Conservation (phyloP, 2,113 vertebrate genomes). For the Hymenochirus boettgeri region DNA sequence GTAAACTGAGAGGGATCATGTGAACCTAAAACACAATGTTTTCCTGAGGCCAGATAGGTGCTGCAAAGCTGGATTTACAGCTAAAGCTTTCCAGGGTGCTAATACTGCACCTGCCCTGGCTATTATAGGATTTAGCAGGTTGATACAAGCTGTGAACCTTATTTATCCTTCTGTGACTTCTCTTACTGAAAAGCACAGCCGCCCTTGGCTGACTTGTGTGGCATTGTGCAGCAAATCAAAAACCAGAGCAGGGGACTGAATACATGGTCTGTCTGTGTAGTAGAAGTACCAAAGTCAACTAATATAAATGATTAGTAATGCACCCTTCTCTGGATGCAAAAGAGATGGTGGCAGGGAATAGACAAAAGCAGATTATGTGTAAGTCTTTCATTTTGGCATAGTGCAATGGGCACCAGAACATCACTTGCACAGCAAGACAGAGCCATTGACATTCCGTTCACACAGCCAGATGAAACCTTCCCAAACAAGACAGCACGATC, state of each 20-base stretch:
- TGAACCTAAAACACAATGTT: not conserved
- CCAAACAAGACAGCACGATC: constrained; percentile 30
- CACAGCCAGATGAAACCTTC: constrained; percentile 9
- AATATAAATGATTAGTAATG: not conserved
- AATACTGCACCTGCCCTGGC: not conserved
- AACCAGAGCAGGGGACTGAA: not conserved
- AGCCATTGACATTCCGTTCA: constrained; percentile 30
- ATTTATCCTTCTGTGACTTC: constrained; percentile 1
- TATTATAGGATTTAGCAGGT: constrained; percentile 22
- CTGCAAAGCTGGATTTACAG: constrained; percentile 19
- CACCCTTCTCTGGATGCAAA: not conserved
- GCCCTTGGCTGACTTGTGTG: not conserved
- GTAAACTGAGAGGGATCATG: not conserved
- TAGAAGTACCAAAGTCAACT: not conserved
- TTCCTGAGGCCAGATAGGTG: not conserved
- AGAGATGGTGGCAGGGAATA: not conserved
- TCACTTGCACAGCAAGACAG: not conserved
- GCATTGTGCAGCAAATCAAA: not conserved
- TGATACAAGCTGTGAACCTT: not conserved
- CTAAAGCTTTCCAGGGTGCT: not conserved
- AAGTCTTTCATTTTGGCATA: constrained; percentile 4
- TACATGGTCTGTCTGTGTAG: not conserved
- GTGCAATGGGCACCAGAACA: constrained; percentile 4
- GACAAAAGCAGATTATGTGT: no score
- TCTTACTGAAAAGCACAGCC: constrained; percentile 1